Percentiles rank a stretch among this genome's conserved stretches.
These are phyloP conservation scores for Nematopogon swammerdamellus DNA, from an alignment of 2,888 invertebrate species.

Conservation along the genomic window DNA sequence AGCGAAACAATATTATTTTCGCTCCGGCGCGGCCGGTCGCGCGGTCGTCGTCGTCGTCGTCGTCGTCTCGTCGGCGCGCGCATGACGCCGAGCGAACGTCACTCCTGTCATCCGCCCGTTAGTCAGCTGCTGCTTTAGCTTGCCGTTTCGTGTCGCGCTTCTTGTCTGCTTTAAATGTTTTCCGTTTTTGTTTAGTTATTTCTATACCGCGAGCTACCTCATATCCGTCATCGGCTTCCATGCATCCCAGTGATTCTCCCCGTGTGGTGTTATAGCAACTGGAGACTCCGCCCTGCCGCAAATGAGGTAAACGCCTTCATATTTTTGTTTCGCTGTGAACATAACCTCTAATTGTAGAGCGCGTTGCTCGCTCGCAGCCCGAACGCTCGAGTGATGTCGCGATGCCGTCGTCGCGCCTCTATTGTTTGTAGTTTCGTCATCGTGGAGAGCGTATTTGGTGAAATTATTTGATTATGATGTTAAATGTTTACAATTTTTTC, in stretches of 20 bases:
- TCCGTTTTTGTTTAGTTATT: constrained; percentile 56
- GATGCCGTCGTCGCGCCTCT: too few species aligned
- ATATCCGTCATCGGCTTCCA: constrained; percentile 40
- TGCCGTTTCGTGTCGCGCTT: constrained; percentile 64
- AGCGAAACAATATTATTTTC: too few species aligned
- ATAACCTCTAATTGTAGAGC: constrained; percentile 48
- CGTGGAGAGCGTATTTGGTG: too few species aligned
- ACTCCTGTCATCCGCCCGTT: constrained; percentile 29
- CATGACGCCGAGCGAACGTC: constrained; percentile 30
- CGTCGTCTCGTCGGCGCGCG: constrained; percentile 7
- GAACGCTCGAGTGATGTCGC: too few species aligned
- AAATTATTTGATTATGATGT: too few species aligned
- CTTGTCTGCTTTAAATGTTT: constrained; percentile 59
- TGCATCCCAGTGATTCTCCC: constrained; percentile 37
- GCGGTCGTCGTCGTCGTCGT: background rate
- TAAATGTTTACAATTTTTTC: too few species aligned
- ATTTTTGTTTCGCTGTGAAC: constrained; percentile 53
- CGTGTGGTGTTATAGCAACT: constrained; percentile 44
- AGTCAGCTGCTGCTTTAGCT: constrained; percentile 70
- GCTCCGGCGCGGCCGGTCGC: background rate
- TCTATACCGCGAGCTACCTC: constrained; percentile 55
- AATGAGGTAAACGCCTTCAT: constrained; percentile 55
- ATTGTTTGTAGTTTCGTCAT: too few species aligned
- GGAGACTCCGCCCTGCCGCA: constrained; percentile 30
- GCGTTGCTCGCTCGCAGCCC: constrained; percentile 35